Conservation (phyloP, 2,797 vertebrate species). For the Epinephelus coioides region DNA sequence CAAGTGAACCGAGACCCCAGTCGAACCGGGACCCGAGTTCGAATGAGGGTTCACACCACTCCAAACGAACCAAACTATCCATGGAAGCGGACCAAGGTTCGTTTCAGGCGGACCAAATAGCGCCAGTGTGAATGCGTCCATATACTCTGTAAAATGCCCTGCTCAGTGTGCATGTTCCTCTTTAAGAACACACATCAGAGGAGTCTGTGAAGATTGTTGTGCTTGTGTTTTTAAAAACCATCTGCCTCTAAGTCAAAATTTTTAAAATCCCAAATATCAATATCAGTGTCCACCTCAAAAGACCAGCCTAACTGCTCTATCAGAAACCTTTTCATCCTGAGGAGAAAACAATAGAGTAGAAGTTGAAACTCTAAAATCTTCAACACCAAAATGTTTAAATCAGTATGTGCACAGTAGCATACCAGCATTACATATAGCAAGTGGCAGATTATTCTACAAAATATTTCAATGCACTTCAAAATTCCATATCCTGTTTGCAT, state of each 20-base stretch:
- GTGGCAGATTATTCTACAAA: background rate
- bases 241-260: background rate
- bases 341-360: background rate
- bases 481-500: slow-evolving; percentile 2
- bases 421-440: background rate
- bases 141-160: no score
- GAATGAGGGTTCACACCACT: no score
- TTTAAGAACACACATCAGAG: background rate
- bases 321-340: background rate
- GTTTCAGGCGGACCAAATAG: no score
- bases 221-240: background rate
- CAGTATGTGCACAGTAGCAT: background rate
- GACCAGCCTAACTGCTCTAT: background rate
- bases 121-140: no score
- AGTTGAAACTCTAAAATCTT: background rate
- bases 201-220: background rate
- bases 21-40: no score
- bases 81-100: no score
- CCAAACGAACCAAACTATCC: no score
- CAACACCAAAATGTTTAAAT: background rate
- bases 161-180: no score
- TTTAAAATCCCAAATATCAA: background rate
- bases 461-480: background rate
- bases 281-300: background rate
- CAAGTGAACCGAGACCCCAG: no score